Conservation (phyloP, 2,888 invertebrate genomes). For the Clepsis dumicolana region DNA sequence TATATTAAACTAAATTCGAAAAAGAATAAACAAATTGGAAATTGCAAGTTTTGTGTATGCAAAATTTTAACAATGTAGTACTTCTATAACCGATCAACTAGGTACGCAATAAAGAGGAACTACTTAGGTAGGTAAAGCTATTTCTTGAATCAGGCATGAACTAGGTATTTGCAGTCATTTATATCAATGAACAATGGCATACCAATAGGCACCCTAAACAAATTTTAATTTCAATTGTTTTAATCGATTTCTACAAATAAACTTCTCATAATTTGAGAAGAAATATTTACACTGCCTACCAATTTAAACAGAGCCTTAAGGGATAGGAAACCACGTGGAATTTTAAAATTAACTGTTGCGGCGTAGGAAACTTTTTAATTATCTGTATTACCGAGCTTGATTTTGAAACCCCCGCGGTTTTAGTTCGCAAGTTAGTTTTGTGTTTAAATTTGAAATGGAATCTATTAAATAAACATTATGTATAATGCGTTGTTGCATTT, state of each 20-base stretch:
- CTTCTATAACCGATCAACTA: too few relatives aligned
- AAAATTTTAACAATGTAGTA: too few relatives aligned
- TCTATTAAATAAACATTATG: neutral
- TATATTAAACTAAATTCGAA: too few relatives aligned
- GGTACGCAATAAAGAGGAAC: too few relatives aligned
- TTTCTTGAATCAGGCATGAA: too few relatives aligned
- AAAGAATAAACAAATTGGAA: too few relatives aligned
- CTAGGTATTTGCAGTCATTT: too few relatives aligned
- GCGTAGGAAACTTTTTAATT: conserved; percentile 17
- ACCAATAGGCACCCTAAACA: too few relatives aligned
- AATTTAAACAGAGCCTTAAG: conserved; percentile 3
- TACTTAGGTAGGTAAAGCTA: too few relatives aligned
- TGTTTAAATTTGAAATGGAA: neutral
- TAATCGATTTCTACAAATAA: neutral
- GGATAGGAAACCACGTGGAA: conserved; percentile 6
- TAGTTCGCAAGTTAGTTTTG: conserved; percentile 3
- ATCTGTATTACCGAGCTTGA: conserved; percentile 15
- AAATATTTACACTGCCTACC: neutral
- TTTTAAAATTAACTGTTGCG: conserved; percentile 21
- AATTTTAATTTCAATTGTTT: neutral
- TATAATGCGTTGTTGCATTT: neutral
- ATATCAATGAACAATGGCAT: too few relatives aligned
- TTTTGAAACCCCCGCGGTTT: conserved; percentile 7
- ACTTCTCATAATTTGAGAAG: neutral
- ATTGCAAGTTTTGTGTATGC: too few relatives aligned